phyloP scores from a whole-genome alignment of 2,797 vertebrate genomes.

The Danionella dracula region DNA sequence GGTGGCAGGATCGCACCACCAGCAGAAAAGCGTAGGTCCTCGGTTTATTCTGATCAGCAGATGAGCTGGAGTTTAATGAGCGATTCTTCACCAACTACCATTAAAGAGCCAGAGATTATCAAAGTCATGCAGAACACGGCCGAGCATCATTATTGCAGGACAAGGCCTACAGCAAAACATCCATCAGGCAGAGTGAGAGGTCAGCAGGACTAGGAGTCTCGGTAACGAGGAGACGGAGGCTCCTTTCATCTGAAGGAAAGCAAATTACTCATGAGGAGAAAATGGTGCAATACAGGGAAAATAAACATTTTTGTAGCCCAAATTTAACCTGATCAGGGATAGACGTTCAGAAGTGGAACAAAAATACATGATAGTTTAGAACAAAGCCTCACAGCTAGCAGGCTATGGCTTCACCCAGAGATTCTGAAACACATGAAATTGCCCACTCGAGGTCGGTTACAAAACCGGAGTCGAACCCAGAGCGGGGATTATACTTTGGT shows the following conservation, averaged over 20 bases:
- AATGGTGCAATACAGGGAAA: not conserved
- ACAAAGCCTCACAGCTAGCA: too few relatives aligned
- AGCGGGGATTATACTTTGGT: too few relatives aligned
- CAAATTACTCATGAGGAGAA: not conserved
- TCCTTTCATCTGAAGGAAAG: not conserved
- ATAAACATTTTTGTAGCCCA: not conserved
- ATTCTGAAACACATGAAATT: too few relatives aligned
- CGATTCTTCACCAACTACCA: slow-evolving; percentile 3
- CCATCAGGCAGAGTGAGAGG: slow-evolving; percentile 17
- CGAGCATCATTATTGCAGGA: not conserved
- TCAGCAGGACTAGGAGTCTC: not conserved
- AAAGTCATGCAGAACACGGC: slow-evolving; percentile 5
- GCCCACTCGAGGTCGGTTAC: too few relatives aligned
- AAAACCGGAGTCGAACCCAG: too few relatives aligned
- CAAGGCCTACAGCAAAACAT: slow-evolving; percentile 5
- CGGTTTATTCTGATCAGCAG: slow-evolving; percentile 10
- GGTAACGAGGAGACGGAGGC: not conserved
- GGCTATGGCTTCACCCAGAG: too few relatives aligned
- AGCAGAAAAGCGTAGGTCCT: slow-evolving; percentile 11
- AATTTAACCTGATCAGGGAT: too few relatives aligned
- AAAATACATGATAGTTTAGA: too few relatives aligned
- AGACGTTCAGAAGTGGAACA: too few relatives aligned
- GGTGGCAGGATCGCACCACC: slow-evolving; percentile 23
- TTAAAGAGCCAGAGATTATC: slow-evolving; percentile 15
- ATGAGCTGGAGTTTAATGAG: slow-evolving; percentile 25